phyloP scores from a whole-genome alignment of 1,140 invertebrate genomes.

The Condylostylus longicornis region DNA sequence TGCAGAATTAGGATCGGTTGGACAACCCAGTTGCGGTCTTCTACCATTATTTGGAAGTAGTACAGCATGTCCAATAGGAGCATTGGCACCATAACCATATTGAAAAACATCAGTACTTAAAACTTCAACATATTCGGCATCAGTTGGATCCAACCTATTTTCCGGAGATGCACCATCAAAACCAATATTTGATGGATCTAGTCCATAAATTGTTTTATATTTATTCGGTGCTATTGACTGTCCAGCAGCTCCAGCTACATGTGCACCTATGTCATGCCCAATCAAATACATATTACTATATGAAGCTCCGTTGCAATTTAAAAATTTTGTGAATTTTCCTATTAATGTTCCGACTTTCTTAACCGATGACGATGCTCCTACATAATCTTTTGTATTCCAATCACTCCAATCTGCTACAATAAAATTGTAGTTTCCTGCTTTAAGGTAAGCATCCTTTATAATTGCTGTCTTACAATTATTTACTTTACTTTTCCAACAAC shows the following conservation, averaged over 20 bases:
- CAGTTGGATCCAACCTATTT: conserved; percentile 41
- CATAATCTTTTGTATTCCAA: conserved; percentile 37
- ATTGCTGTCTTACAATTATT: conserved; percentile 22
- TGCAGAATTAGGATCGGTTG: conserved; percentile 19
- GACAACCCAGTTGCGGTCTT: conserved; percentile 19
- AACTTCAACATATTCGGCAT: conserved; percentile 56
- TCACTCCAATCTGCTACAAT: conserved; percentile 48
- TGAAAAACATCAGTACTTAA: conserved; percentile 50
- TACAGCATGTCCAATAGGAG: conserved; percentile 44
- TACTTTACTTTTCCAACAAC: conserved; percentile 22
- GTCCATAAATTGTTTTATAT: conserved; percentile 45
- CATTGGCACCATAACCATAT: conserved; percentile 33
- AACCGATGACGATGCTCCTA: conserved; percentile 35
- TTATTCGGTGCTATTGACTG: conserved; percentile 35
- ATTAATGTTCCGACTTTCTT: conserved; percentile 27
- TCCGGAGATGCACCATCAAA: conserved; percentile 39
- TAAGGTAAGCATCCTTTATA: conserved; percentile 37
- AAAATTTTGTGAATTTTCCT: conserved; percentile 23
- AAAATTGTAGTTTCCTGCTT: conserved; percentile 40
- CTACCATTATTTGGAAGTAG: conserved; percentile 60
- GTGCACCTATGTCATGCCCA: conserved; percentile 72
- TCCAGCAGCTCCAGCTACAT: conserved; percentile 63
- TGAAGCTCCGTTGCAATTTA: conserved; percentile 12
- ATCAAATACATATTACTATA: conserved; percentile 50
- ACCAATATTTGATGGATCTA: conserved; percentile 55